A percentile compares a stretch with the other conserved stretches of the same genome.
phyloP scores from a whole-genome alignment of 2,113 vertebrate genomes.

The Tachycineta bicolor region DNA sequence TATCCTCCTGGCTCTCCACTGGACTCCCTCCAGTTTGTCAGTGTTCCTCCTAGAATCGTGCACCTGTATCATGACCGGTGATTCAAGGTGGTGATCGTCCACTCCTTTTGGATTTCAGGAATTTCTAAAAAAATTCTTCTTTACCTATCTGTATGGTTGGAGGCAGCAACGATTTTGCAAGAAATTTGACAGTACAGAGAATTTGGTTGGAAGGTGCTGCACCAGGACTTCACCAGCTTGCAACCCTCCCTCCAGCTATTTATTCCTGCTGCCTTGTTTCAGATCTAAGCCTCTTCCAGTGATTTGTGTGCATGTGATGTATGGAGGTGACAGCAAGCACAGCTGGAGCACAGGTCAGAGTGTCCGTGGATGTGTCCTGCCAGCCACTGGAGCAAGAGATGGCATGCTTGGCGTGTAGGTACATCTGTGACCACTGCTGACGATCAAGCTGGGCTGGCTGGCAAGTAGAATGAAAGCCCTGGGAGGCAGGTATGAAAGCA shows the following conservation, averaged over 20 bases:
- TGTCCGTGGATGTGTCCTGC: background rate
- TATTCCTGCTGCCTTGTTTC: background rate
- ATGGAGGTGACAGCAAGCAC: background rate
- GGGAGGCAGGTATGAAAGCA: background rate
- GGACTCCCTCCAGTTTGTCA: background rate
- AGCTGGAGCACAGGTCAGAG: background rate
- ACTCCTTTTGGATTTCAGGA: background rate
- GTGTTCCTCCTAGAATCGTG: background rate
- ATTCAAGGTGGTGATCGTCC: background rate
- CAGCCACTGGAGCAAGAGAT: background rate
- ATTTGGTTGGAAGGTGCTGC: background rate
- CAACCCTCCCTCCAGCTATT: background rate
- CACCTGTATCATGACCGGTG: background rate
- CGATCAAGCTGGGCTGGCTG: background rate
- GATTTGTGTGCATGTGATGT: too few species aligned
- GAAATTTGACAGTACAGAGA: background rate
- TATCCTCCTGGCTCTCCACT: background rate
- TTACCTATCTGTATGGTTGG: background rate
- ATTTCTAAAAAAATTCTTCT: background rate
- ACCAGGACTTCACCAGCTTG: background rate
- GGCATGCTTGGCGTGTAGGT: rapidly evolving
- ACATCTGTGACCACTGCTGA: background rate
- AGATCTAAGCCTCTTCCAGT: background rate
- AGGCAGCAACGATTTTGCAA: rapidly evolving
- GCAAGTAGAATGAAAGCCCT: background rate